Evolutionary conservation across 2,888 invertebrate species (phyloP).

Genomic region (Hedya salicella): DNA sequence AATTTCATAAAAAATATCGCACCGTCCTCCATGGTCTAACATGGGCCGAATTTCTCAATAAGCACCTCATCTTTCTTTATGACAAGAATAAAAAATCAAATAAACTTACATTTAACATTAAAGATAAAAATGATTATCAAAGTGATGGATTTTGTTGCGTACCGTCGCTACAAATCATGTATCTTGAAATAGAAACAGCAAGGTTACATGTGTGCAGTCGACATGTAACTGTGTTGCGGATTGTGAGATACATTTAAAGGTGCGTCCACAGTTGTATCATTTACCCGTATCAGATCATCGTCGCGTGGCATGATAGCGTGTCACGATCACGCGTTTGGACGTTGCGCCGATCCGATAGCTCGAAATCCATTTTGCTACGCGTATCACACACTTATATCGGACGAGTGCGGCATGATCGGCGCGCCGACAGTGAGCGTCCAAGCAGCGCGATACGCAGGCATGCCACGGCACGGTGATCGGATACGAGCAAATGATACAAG

Average conservation of each 20-base stretch:
- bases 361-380: too few species aligned
- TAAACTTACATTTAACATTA: slow-evolving; percentile 42
- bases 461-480: too few species aligned
- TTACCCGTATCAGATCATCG: too few species aligned
- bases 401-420: too few species aligned
- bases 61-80: slow-evolving; percentile 72
- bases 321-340: too few species aligned
- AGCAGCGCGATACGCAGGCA: background rate
- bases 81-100: slow-evolving; percentile 59
- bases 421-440: too few species aligned
- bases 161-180: slow-evolving; percentile 9
- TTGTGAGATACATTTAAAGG: background rate
- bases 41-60: slow-evolving; percentile 62
- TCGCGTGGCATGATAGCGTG: too few species aligned
- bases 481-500: too few species aligned
- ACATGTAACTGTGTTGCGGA: slow-evolving; percentile 2
- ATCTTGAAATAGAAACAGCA: slow-evolving; percentile 30
- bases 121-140: slow-evolving; percentile 32
- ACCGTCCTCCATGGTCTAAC: slow-evolving; percentile 59
- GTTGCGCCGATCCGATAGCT: too few species aligned
- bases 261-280: too few species aligned
- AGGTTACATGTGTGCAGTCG: background rate
- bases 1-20: slow-evolving; percentile 68
- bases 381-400: too few species aligned
- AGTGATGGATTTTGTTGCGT: slow-evolving; percentile 32